phyloP scores from a whole-genome alignment of 2,888 invertebrate genomes.

The Sialis lutaria region DNA sequence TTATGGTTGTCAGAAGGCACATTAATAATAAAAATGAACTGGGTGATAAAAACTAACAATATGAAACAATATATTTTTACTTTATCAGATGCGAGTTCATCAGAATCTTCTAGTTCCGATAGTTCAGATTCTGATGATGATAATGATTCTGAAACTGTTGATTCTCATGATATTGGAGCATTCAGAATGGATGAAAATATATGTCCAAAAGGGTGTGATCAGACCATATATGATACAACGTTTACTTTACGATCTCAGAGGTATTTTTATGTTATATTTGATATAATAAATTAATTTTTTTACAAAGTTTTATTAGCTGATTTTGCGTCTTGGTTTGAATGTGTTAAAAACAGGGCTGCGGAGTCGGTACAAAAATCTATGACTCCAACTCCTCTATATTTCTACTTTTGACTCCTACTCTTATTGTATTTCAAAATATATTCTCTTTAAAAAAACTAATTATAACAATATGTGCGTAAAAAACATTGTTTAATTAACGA shows the following conservation, averaged over 20 bases:
- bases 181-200: slow-evolving; percentile 50
- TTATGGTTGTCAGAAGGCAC: neutral
- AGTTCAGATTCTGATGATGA: slow-evolving; percentile 32
- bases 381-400: too few relatives aligned
- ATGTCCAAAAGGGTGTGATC: slow-evolving; percentile 56
- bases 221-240: slow-evolving; percentile 44
- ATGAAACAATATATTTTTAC: neutral
- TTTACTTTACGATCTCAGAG: slow-evolving; percentile 42
- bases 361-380: too few relatives aligned
- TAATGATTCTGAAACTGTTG: slow-evolving; percentile 38
- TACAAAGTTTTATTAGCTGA: too few relatives aligned
- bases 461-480: too few relatives aligned
- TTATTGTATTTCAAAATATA: too few relatives aligned
- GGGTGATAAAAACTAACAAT: too few relatives aligned
- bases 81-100: slow-evolving; percentile 13
- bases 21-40: too few relatives aligned
- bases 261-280: slow-evolving; percentile 16
- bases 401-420: too few relatives aligned
- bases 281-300: neutral
- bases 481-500: too few relatives aligned
- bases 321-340: too few relatives aligned
- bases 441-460: too few relatives aligned
- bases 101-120: slow-evolving; percentile 18
- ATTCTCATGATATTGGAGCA: slow-evolving; percentile 46
- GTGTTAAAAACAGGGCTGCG: too few relatives aligned